Evolutionary conservation across 2,888 invertebrate genomes (phyloP), one percentile per base, ranked within the genome.

Genomic region (Lobophora halterata): DNA sequence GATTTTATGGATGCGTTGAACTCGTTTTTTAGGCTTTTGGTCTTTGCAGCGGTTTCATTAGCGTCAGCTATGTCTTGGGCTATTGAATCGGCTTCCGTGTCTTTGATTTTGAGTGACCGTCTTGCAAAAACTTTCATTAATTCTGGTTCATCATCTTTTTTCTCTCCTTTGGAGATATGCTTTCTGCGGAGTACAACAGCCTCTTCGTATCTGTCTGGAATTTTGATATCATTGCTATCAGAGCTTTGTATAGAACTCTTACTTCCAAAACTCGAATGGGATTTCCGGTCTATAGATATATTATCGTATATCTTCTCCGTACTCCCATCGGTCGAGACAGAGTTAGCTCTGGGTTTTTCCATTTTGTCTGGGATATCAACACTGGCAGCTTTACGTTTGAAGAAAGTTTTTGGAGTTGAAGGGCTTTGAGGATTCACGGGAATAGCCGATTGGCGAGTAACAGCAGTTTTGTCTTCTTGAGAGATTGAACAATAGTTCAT

Each of bases 71-170:
- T 88, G 47, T 91, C 90, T 45, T 90, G 89, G 7, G 90, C 88
- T 39, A 92, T 76, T 21, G 76, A 78, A 39, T 91, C 91, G 0
- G 86, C 88, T 57, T 93, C 93, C 2, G 79, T 79, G 56, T 94
- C 93, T 78, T 93, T 93, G n/a, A 93, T 81, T 77, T 95, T 95
- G 0, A 95, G 78, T n/a, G 94, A 95, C 38, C 94, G 80, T 23
- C 95, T 82, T 0, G 94, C 94, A 65, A 95, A 95, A 0, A 95
- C 95, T 76, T 94, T 94, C 91, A 94, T 92, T 4, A 94, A 68
- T 72, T 94, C 94, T 0, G 94, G 94, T 66, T 93, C 93, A 17
- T 93, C 91, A 38, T 93, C 93, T 55, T 82, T 89, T 29, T 67
- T 78, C 23, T 79, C 79, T 13, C 73, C 72, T 39, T 33, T 43